Base-by-base conservation (phyloP, 2,797 vertebrate genomes). In the Eutrigla gurnardus region DNA sequence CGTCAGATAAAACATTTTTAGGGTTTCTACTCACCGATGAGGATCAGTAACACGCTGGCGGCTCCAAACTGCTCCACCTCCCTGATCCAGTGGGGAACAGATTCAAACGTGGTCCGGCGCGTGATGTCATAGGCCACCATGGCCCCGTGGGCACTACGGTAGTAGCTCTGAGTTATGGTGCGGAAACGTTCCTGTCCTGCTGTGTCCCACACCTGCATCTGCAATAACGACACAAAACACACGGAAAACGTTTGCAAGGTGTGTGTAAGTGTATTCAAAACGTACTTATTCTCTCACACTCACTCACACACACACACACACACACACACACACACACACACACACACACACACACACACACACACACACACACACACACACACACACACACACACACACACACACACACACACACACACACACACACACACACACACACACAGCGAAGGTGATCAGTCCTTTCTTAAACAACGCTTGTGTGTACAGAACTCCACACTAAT, bases 201-300 rank as follows among this genome's bases (percentile, higher is more conserved):
- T 0, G 98, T 99, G 94, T 99, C 98, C 98, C 98, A 99, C 65
- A 99, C 96, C 86, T 99, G 98, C 92, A 99, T 96, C 98, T 99
- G 93, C 10, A 85, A 59, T 2, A 40, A 68, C 3, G 61, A 76
- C 50, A 46, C 42, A 72, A 10, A 36, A 45, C 46, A 71, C 36
- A 74, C 25, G 25, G 25, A 49, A 12, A 36, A 63, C 9, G 33
- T 43, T 71, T 65, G 12, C 14, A 73, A 55, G 37, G 42, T 14
- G 4, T 53, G 47, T 32, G 25, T 39, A 8, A 36, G 18, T 37
- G 35, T 54, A 35, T 40, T 7, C 14, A 61, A 49, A 37, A 32
- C 39, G 39, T 32, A 47, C 11, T 42, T 39, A 9, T 15, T 42
- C 25, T 1, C 25, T 1, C 25, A 25, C 25, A 25, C 25, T 1